Evolutionary conservation across 2,113 vertebrate genomes (phyloP), one percentile per base, ranked within the genome.

Genomic region (Nibea albiflora): DNA sequence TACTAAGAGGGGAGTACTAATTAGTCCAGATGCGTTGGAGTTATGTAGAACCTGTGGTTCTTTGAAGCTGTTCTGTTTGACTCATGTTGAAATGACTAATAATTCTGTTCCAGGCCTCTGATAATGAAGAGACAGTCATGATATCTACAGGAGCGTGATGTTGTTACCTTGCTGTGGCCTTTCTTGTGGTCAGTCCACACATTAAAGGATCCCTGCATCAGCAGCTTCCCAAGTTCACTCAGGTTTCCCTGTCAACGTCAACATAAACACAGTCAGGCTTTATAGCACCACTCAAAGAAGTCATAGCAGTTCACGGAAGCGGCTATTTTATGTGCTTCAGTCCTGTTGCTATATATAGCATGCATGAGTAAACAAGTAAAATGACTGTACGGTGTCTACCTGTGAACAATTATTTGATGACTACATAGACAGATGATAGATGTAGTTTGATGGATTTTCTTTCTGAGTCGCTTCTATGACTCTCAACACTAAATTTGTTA

Each of bases 101-200:
- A 5, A 35, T 50, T 58, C 2, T 19, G 14, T 24, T 19, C 4
- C 66, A 6, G 7, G 47, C 6, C 16, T 73, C 11, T 50, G 4
- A 24, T 53, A 3, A 26, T 26, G 16, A 7, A 7, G 31, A 4
- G 35, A 57, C 14, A n/a, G 50, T 28, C 20, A 68, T 28, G 2
- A 4, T 28, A 4, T 35, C 9, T 44, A 7, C 22, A 61, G 39
- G 2, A 42, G 11, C 26, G 60, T 46, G 26, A 17, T 2, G 11
- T 9, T 4, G 20, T 85, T 39, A 93, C 92, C 92, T 98, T 98
- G 90, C 95, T 97, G 87, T 98, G 97, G 11, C 96, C 98, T 80
- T 94, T 97, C 85, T 97, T 99, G 93, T 98, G 97, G 74, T 97
- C 95, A 0, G 97, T 97, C 97, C 97, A 99, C 39, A 99, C 95